Percentiles rank a stretch among this genome's conserved stretches.
Evolutionary conservation across 2,113 vertebrate genomes (phyloP).

Genomic region (Corvus cornix): DNA sequence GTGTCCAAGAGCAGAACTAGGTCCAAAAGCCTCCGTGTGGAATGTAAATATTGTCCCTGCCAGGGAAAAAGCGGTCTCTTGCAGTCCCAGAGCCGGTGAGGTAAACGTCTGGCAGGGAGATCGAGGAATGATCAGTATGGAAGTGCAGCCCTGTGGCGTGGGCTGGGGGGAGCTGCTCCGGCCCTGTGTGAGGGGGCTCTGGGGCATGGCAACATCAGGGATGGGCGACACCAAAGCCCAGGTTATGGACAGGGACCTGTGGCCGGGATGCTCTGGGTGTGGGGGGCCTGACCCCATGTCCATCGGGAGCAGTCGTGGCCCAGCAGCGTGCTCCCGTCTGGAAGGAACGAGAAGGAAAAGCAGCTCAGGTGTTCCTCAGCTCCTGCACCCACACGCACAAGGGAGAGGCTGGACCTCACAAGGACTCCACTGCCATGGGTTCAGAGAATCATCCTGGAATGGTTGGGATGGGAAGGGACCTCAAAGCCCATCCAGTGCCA

Average conservation of each 20-base stretch:
- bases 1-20: neutral
- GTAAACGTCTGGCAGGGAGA: neutral
- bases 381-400: accelerated
- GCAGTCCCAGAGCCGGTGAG: neutral
- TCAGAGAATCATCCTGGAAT: neutral
- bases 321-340: neutral
- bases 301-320: neutral
- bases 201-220: accelerated
- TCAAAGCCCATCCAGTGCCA: accelerated
- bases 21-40: neutral
- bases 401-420: accelerated
- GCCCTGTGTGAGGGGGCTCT: too few relatives aligned
- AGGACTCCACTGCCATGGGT: accelerated
- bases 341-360: accelerated
- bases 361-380: neutral
- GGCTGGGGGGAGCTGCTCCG: accelerated
- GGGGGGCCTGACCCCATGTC: neutral
- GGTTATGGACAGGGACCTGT: accelerated
- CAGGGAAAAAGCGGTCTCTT: neutral
- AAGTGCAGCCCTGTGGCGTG: neutral
- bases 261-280: accelerated
- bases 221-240: neutral
- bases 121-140: accelerated
- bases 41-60: slow-evolving; percentile 38
- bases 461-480: neutral